Base-by-base conservation (phyloP, 2,888 invertebrate species). In the Papilio elwesi region DNA sequence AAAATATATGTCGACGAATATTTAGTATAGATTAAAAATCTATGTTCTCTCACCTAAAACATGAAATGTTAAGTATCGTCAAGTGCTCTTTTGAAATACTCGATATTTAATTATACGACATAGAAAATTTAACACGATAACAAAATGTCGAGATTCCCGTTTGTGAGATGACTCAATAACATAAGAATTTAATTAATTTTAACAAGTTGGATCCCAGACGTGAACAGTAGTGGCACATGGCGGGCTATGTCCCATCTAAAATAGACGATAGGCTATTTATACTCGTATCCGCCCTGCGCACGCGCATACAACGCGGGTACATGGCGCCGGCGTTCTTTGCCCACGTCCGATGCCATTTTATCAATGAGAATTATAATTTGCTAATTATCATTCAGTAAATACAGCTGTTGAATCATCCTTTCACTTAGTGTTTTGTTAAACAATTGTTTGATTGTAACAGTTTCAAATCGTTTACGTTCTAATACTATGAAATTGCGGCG, bases 211-310 rank as follows among this genome's bases (percentile, higher is more conserved):
- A 84, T 85, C 85, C 85, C 89, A 90, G 90, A 87, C 87, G 82
- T 83, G 81, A 79, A 80, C 84, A 81, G 85, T 83, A 81, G 85
- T 83, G 86, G 91, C 91, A 92, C 88, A 92, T 92, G 91, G 90
- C 90, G 85, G 87, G 85, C 87, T 86, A 86, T 85, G 86, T 85
- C 85, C 85, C 82, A 87, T 87, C 90, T 75, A 85, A 93, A 93
- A 93, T 93, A 93, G 91, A 88, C 81, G 82, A 82, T 80, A 81
- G 82, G 87, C 90, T 93, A 93, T 92, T 92, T 92, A 91, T 92
- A 81, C 82, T 82, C 87, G 90, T 90, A 92, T 92, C 92, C 92
- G 92, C 87, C 85, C 84, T 80, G 88, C 89, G 90, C 90, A 87
- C 89, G 91, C 90, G 90, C 87, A 85, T 77, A 76, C 43, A 36